Evolutionary conservation across 2,113 vertebrate species (phyloP), one percentile per base, ranked within the genome.

Genomic region (Embiotoca jacksoni): DNA sequence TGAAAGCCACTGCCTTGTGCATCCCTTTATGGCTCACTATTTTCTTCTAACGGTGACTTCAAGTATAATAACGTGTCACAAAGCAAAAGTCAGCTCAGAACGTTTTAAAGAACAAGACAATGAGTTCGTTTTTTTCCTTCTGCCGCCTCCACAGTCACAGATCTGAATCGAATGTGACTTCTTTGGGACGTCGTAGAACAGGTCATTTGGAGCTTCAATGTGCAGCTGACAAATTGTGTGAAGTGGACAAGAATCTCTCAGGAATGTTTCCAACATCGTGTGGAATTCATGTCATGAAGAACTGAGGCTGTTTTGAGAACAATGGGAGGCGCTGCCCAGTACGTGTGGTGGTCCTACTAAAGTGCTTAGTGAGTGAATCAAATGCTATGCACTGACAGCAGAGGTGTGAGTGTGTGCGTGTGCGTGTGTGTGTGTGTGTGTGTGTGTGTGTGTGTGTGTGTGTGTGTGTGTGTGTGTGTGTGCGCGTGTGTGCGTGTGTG

Each of bases 401-500:
- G 30, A 63, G n/a, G 62, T 78, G 76, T 79, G 54, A 55, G 50
- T 54, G 58, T 61, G 39, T 44, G 23, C 70, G 57, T 11, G 46
- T 72, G 53, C 54, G 3, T 50, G 32, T 50, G 57, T 71, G 61
- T 60, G 47, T 66, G 75, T 74, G 33, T 75, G 30, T 57, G 39
- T 78, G 61, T 23, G 23, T 23, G 23, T 23, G 23, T 23, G 23
- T 23, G 23, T 23, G 23, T 23, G 23, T 44, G 57, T 60, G 23
- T 23, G 23, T 72, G 82, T 67, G 49, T 32, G 71, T 65, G 52
- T 59, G 56, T 69, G 74, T 50, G 30, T 53, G 62, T 32, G 36
- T 76, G 23, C 70, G 8, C 11, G 13, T 74, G 52, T 50, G 44
- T 67, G 23, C 60, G 41, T 52, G 15, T 56, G 57, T 61, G 35